These are phyloP conservation scores for Pyrochroa serraticornis DNA, from an alignment of 2,888 invertebrate species.

Conservation along the genomic window DNA sequence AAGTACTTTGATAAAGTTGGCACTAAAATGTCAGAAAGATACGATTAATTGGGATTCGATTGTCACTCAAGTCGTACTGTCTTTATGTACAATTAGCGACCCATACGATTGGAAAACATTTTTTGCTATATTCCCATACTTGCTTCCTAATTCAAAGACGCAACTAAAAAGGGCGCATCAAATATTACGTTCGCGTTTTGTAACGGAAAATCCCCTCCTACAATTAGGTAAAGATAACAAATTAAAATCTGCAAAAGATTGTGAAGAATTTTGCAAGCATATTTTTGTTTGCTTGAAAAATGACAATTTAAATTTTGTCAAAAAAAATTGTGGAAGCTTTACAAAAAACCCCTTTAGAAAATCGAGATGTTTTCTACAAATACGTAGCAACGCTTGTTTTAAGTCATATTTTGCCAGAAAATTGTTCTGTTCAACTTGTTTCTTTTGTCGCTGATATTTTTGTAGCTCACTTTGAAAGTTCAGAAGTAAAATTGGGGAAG, in stretches of 20 bases:
- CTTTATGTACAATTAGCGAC: conserved; percentile 36
- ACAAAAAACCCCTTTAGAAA: conserved; percentile 31
- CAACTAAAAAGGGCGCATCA: conserved; percentile 57
- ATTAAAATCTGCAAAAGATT: conserved; percentile 3
- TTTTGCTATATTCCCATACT: conserved; percentile 65
- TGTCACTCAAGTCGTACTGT: conserved; percentile 32
- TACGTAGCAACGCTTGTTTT: conserved; percentile 57
- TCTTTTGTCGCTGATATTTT: conserved; percentile 58
- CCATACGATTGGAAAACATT: conserved; percentile 64
- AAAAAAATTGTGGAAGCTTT: conserved; percentile 34
- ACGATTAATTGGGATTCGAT: conserved; percentile 57
- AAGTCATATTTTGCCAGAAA: conserved; percentile 56
- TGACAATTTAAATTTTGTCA: conserved; percentile 28
- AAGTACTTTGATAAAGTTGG: conserved; percentile 60
- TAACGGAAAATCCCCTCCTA: conserved; percentile 51
- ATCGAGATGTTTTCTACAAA: conserved; percentile 40
- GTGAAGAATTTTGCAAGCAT: conserved; percentile 33
- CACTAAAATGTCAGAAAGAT: conserved; percentile 57
- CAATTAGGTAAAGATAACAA: conserved; percentile 3
- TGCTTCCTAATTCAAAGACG: conserved; percentile 63
- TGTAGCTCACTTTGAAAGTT: conserved; percentile 56
- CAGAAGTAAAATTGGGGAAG: conserved; percentile 55
- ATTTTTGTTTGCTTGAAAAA: conserved; percentile 34
- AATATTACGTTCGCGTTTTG: conserved; percentile 58
- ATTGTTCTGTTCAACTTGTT: conserved; percentile 54